Base-by-base conservation (phyloP, 30 jellyfish, hydroid and myxozoan genomes). In the Thelohanellus kitauei region DNA sequence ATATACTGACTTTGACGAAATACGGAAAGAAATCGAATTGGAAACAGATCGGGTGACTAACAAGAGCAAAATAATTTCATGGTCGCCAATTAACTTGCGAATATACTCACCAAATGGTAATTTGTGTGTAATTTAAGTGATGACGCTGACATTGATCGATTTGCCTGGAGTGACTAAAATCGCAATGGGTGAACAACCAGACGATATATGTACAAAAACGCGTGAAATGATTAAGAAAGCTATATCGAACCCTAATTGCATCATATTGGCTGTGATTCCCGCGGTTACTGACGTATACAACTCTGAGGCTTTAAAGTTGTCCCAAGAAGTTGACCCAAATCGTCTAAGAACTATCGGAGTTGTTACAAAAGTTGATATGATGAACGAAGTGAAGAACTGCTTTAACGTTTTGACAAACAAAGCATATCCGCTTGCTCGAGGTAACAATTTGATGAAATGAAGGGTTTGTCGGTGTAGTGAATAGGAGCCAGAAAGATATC, bases 311-410 rank as follows among this genome's bases (percentile, higher is more conserved):
- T 37, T 68, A 27, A 45, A 57, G 24, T 51, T 53, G 23, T 85
- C 90, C 0, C 64, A 68, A 43, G 86, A 68, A 52, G 85, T 59
- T 17, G 90, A 68, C 33, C 90, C 90, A n/a, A 56, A 82, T 52
- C 85, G 90, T 19, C 52, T 46, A 33, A 53, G 90, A 24, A 68
- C 90, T 2, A 68, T 68, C 31, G 90, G 86, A 4, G 90, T 68
- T 23, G 51, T 68, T 11, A 68, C 90, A 22, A 68, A 68, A 31
- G 45, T 68, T 0, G 90, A 68, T 60, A 41, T 68, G 31, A 68
- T 68, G 90, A 85, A 68, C 44, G 90, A 68, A 48, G 90, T 85
- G 1, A 68, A 85, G 4, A 85, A 68, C 56, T 85, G 85, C 0
- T 54, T 35, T 44, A 83, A 59, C 23, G 37, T 68, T 35, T 50